Percentiles rank a stretch among this genome's conserved stretches.
Evolutionary conservation across 2,113 vertebrate species (phyloP).

Genomic region (Rhinoptilus africanus): DNA sequence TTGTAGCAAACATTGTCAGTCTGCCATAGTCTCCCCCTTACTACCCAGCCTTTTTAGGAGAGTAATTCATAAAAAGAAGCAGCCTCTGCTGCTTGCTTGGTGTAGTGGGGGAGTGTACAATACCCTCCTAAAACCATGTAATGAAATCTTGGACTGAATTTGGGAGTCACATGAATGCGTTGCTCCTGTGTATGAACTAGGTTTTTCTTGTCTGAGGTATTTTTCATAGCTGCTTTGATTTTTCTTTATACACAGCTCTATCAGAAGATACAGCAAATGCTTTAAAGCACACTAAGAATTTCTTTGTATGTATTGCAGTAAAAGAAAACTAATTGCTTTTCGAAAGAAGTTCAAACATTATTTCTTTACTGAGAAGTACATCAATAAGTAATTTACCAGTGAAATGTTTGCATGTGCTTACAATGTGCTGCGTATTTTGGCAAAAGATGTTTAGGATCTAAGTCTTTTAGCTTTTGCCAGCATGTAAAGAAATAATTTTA

Average conservation of each 20-base stretch:
- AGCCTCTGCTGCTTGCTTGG: not conserved
- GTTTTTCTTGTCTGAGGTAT: not conserved
- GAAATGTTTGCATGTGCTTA: not conserved
- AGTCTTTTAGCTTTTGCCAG: constrained; percentile 40
- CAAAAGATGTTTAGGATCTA: constrained; percentile 4
- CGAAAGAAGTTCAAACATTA: not conserved
- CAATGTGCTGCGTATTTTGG: not conserved
- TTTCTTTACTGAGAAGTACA: not conserved
- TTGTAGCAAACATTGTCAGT: not conserved
- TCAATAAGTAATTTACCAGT: not conserved
- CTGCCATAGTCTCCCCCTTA: not conserved
- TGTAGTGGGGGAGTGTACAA: not conserved
- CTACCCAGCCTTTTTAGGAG: not conserved
- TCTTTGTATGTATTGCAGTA: not conserved
- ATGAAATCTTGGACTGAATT: not conserved
- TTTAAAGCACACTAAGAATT: not conserved
- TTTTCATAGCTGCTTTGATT: not conserved
- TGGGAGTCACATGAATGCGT: not conserved
- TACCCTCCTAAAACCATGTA: accelerated
- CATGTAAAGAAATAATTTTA: not conserved
- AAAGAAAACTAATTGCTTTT: not conserved
- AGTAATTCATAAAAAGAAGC: not conserved
- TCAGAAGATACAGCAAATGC: not conserved
- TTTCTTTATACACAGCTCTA: not conserved
- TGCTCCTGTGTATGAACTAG: not conserved